Percentiles rank a stretch among this genome's conserved stretches.
Conservation (phyloP, 2,113 vertebrate species). For the Anthoscopus minutus region DNA sequence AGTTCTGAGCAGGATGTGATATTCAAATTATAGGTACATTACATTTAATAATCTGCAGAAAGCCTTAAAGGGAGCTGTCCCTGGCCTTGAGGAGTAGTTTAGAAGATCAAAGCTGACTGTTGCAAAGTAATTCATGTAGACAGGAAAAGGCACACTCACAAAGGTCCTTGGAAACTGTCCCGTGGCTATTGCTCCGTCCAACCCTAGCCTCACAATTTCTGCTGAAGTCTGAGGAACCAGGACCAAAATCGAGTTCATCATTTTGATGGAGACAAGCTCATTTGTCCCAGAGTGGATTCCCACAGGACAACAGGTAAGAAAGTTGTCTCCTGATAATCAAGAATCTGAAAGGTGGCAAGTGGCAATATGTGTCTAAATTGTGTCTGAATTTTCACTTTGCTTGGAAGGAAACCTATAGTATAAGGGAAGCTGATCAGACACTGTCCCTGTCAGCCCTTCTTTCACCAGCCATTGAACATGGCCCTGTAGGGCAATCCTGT, state of each 20-base stretch:
- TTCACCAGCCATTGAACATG: neutral
- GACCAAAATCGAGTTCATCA: neutral
- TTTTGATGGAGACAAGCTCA: neutral
- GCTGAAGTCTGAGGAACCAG: neutral
- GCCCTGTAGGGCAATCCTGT: neutral
- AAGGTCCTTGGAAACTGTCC: neutral
- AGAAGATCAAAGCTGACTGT: conserved; percentile 32
- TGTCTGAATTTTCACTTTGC: neutral
- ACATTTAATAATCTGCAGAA: conserved; percentile 16
- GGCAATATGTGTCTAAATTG: neutral
- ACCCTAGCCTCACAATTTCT: neutral
- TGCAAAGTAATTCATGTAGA: conserved; percentile 31
- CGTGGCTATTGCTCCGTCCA: neutral
- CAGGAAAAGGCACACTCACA: neutral
- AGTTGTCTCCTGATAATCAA: neutral
- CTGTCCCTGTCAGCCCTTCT: neutral
- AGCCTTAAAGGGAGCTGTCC: conserved; percentile 1
- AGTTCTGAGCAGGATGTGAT: neutral
- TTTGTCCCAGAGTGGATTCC: neutral
- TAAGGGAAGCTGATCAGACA: neutral
- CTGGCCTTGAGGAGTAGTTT: neutral
- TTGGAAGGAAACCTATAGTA: neutral
- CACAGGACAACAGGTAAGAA: neutral
- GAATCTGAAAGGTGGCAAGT: neutral
- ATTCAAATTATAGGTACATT: conserved; percentile 28